Evolutionary conservation across 2,797 vertebrate genomes (phyloP).

Genomic region (Rachycentron canadum): DNA sequence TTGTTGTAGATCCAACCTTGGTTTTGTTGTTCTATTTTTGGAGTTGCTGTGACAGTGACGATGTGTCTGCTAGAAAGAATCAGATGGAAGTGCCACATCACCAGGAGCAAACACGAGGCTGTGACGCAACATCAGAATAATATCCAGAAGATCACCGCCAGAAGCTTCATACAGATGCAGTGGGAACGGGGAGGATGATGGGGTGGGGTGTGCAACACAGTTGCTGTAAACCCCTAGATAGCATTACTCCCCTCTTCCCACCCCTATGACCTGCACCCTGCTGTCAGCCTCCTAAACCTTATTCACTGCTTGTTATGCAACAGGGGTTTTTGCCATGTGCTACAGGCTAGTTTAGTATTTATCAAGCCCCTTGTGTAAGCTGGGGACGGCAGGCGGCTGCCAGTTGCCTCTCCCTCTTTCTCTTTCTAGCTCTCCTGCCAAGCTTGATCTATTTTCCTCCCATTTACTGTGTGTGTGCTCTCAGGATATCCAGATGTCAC

Average conservation of each 20-base stretch:
- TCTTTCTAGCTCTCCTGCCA: constrained; percentile 22
- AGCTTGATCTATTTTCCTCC: constrained; percentile 45
- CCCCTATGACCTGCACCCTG: constrained; percentile 27
- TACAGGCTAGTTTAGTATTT: constrained; percentile 73
- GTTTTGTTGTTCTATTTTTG: neutral
- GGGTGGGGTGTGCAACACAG: neutral
- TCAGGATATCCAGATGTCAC: constrained; percentile 50
- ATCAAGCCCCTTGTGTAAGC: constrained; percentile 67
- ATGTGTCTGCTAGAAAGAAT: constrained; percentile 9
- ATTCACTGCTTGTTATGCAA: constrained; percentile 61
- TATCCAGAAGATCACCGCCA: constrained; percentile 42
- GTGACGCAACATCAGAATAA: constrained; percentile 52
- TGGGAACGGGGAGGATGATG: neutral
- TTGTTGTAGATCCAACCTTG: neutral
- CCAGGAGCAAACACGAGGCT: constrained; percentile 19
- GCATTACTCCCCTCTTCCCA: neutral
- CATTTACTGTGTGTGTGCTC: constrained; percentile 37
- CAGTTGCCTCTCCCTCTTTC: constrained; percentile 34
- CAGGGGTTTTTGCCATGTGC: constrained; percentile 59
- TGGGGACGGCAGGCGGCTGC: constrained; percentile 36
- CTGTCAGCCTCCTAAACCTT: constrained; percentile 42
- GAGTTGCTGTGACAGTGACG: neutral
- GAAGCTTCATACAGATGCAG: constrained; percentile 16
- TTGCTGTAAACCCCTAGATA: constrained; percentile 11
- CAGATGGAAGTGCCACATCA: constrained; percentile 1